A percentile compares a stretch with the other conserved stretches of the same genome.
Conservation (phyloP, 2,888 invertebrate genomes). For the Scelioninae gen. 1 region DNA sequence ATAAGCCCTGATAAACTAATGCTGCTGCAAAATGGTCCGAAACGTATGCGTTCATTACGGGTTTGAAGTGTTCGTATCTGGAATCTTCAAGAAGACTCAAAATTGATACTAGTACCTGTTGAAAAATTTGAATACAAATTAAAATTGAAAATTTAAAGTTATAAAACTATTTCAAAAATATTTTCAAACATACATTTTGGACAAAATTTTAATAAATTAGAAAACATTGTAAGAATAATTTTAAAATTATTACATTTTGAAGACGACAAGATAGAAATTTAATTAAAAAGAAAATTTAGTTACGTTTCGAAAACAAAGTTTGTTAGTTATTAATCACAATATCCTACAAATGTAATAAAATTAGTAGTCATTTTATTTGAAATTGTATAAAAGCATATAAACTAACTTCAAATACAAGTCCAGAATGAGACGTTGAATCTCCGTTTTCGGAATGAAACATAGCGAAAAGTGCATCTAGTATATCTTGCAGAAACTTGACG, state of each 20-base stretch:
- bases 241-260: too few species aligned
- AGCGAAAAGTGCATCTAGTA: slow-evolving; percentile 95
- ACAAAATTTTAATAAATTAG: too few species aligned
- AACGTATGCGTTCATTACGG: slow-evolving; percentile 97
- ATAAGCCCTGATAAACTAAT: slow-evolving; percentile 95
- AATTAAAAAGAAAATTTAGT: too few species aligned
- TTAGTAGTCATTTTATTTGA: too few species aligned
- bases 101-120: slow-evolving; percentile 93
- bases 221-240: too few species aligned
- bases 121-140: slow-evolving; percentile 1
- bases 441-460: slow-evolving; percentile 97
- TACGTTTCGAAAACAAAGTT: neutral
- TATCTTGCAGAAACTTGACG: slow-evolving; percentile 97
- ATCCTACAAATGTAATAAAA: too few species aligned
- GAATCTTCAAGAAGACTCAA: slow-evolving; percentile 95
- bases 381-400: neutral
- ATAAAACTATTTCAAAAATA: too few species aligned
- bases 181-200: too few species aligned
- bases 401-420: slow-evolving; percentile 91
- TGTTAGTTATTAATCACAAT: too few species aligned
- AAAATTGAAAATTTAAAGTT: neutral
- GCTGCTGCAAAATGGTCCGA: slow-evolving; percentile 97
- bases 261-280: too few species aligned
- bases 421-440: slow-evolving; percentile 94
- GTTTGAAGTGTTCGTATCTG: slow-evolving; percentile 97